phyloP scores from a whole-genome alignment of 2,113 vertebrate species.

The Oryctolagus cuniculus region DNA sequence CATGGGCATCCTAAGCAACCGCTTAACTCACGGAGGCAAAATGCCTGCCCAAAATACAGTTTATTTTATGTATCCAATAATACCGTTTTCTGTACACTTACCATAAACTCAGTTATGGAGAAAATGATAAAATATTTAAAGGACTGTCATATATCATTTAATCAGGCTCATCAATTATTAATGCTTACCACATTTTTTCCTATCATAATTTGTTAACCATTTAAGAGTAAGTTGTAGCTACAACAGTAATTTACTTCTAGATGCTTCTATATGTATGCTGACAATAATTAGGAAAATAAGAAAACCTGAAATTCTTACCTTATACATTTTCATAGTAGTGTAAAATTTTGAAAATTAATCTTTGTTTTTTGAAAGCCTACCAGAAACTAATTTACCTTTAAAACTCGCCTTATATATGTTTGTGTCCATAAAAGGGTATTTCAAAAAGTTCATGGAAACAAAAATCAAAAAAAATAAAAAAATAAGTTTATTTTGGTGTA shows the following conservation, averaged over 20 bases:
- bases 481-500: too few relatives aligned
- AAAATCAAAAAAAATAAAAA: too few relatives aligned
- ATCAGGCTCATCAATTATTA: neutral
- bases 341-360: neutral
- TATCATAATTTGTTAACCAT: neutral
- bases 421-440: neutral
- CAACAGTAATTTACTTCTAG: neutral
- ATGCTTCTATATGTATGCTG: too few relatives aligned
- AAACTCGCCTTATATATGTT: neutral
- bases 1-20: too few relatives aligned
- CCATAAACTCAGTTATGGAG: neutral
- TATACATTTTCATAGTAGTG: neutral
- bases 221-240: neutral
- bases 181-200: neutral
- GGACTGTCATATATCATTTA: neutral
- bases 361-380: neutral
- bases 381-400: neutral
- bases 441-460: neutral
- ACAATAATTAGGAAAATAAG: too few relatives aligned
- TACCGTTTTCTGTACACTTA: neutral
- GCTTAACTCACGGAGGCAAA: too few relatives aligned
- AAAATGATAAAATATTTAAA: neutral
- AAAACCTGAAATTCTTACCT: neutral
- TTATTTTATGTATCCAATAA: too few relatives aligned
- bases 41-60: too few relatives aligned